Evolutionary conservation across 2,888 invertebrate genomes (phyloP), one percentile per base, ranked within the genome.

Genomic region (Nephrotoma guestfalica): DNA sequence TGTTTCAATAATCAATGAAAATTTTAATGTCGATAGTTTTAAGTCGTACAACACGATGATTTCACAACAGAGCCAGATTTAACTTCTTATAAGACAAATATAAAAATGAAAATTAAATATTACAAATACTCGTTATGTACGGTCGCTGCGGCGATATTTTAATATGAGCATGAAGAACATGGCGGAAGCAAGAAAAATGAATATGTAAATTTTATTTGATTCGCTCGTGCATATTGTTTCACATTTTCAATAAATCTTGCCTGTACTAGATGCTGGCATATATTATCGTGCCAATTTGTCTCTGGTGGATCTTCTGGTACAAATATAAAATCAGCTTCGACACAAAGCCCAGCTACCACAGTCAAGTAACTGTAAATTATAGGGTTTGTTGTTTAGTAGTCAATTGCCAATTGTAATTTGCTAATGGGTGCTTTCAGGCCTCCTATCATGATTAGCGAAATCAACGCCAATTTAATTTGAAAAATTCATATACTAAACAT

Each of bases 301-400:
- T 89, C 95, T 90, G 97, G 96, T 90, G 97, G 97, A 93, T 95
- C 95, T 93, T 97, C 97, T 89, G 97, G 97, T 91, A 97, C 95
- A 93, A 97, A 97, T 91, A 95, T 94, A 94, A 94, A 96, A 92
- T 96, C 96, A 90, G 96, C 97, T 91, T 97, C 97, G 89, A 95
- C 93, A 90, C 96, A 95, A 89, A 97, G 93, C 91, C 96, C 95
- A 90, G 95, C 96, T 90, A 95, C 96, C 90, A 97, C 93, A 90
- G 96, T 95, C 92, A 97, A 93, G 93, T 97, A 97, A 92, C 96
- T 96, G 93, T 88, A 91, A 89, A 87, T 88, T 86, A 30, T 30
- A 87, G 86, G 41, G n/a, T 9, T 83, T 83, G 30, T 83, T 83
- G 9, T 40, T 83, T 84, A 13, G 47, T 47, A 30, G 30, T 30